Conservation (phyloP, 1,140 invertebrate genomes). For the Littorina saxatilis region DNA sequence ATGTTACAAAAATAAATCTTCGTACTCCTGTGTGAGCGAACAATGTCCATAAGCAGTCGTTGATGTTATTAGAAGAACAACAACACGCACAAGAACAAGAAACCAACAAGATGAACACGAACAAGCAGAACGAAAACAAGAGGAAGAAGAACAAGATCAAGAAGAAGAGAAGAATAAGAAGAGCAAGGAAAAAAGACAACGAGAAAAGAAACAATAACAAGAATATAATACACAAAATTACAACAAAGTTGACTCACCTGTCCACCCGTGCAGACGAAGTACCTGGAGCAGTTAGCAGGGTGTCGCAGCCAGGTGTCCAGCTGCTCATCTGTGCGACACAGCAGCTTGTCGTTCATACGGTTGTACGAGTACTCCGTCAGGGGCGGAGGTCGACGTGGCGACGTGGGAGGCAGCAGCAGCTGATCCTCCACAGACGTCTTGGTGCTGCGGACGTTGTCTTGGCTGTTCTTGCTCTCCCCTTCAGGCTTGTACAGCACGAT, state of each 20-base stretch:
- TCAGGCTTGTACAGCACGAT: neutral
- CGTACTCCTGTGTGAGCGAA: too few relatives aligned
- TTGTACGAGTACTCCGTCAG: neutral
- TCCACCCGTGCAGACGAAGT: constrained; percentile 33
- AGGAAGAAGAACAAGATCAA: too few relatives aligned
- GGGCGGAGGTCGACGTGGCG: too few relatives aligned
- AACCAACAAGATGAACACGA: too few relatives aligned
- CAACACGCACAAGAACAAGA: too few relatives aligned
- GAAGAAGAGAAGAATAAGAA: too few relatives aligned
- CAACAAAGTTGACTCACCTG: constrained; percentile 18
- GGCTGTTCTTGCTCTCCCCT: neutral
- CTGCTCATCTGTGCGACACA: neutral
- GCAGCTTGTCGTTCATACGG: neutral
- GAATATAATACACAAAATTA: neutral
- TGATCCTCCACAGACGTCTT: neutral
- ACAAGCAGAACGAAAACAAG: too few relatives aligned
- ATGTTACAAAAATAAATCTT: too few relatives aligned
- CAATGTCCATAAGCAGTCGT: too few relatives aligned
- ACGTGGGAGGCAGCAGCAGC: neutral
- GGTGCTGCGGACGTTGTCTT: neutral
- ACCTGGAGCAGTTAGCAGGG: constrained; percentile 31
- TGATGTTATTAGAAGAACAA: too few relatives aligned
- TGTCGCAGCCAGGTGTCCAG: constrained; percentile 28
- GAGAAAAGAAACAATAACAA: neutral
- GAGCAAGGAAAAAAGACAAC: neutral